These are phyloP conservation scores for Hypomecis atomaria DNA, from an alignment of 2,888 invertebrate species.

Conservation along the genomic window DNA sequence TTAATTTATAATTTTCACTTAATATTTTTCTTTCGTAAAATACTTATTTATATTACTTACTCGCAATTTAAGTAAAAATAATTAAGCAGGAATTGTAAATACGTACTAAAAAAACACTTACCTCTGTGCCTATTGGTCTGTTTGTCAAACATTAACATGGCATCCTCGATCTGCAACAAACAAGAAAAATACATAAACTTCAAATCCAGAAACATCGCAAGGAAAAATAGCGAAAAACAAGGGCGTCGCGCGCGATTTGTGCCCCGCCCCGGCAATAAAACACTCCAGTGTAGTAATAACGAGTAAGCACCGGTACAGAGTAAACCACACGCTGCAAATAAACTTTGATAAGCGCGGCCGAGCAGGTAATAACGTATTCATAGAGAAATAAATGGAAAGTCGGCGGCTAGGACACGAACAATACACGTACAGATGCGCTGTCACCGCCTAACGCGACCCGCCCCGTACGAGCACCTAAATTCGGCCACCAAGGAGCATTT, in stretches of 20 bases:
- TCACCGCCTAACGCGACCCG: constrained; percentile 64
- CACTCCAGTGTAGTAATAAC: constrained; percentile 83
- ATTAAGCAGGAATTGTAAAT: too few relatives aligned
- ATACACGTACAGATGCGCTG: constrained; percentile 78
- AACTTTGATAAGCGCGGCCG: constrained; percentile 85
- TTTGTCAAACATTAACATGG: constrained; percentile 99
- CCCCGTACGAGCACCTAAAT: constrained; percentile 63
- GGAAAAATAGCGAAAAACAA: constrained; percentile 77
- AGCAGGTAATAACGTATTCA: constrained; percentile 85
- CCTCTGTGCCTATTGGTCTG: constrained; percentile 99
- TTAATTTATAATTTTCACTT: neutral
- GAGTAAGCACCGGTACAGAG: constrained; percentile 84
- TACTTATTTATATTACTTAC: too few relatives aligned
- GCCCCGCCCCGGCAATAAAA: constrained; percentile 82
- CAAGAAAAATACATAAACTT: constrained; percentile 68
- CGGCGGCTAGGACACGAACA: constrained; percentile 82
- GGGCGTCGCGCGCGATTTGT: constrained; percentile 78
- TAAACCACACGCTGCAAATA: constrained; percentile 85
- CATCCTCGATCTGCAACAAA: constrained; percentile 98
- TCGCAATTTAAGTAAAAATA: too few relatives aligned
- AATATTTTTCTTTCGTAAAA: neutral
- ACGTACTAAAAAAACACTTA: constrained; percentile 77
- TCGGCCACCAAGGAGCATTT: constrained; percentile 72
- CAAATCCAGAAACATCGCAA: constrained; percentile 68
- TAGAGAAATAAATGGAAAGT: constrained; percentile 86